Conservation (phyloP, 1,140 invertebrate species). For the Physella acuta region DNA sequence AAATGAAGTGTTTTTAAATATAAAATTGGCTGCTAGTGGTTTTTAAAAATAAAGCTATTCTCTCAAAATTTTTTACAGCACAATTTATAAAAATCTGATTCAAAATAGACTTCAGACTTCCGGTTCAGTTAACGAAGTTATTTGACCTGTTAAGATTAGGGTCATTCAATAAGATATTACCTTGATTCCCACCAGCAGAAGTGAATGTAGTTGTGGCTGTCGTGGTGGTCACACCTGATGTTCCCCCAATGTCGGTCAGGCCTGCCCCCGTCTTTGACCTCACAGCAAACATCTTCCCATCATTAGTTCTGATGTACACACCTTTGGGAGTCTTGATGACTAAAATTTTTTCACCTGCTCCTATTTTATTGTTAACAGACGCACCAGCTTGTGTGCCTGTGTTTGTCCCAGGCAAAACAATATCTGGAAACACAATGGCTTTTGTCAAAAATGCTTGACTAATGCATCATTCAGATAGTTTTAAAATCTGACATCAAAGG, state of each 20-base stretch:
- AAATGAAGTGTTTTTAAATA: too few species aligned
- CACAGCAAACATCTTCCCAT: slow-evolving; percentile 96
- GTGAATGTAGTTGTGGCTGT: slow-evolving; percentile 31
- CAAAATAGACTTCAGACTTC: too few species aligned
- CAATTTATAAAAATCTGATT: too few species aligned
- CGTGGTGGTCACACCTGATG: slow-evolving; percentile 29
- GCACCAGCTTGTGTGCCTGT: slow-evolving; percentile 70
- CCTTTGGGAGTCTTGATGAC: slow-evolving; percentile 92
- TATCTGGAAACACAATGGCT: too few species aligned
- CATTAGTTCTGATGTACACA: slow-evolving; percentile 91
- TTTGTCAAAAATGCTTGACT: neutral
- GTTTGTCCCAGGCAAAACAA: slow-evolving; percentile 82
- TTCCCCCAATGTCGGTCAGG: slow-evolving; percentile 11
- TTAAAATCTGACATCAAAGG: neutral
- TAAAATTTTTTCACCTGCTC: slow-evolving; percentile 89
- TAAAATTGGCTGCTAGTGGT: too few species aligned
- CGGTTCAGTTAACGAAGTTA: too few species aligned
- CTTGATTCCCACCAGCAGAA: slow-evolving; percentile 12
- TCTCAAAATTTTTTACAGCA: too few species aligned
- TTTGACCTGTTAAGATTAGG: too few species aligned
- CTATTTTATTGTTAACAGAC: slow-evolving; percentile 69
- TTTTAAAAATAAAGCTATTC: too few species aligned
- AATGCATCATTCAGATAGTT: too few species aligned
- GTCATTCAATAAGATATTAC: too few species aligned
- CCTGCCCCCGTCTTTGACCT: slow-evolving; percentile 38